Evolutionary conservation across 2,888 invertebrate species (phyloP), one percentile per base, ranked within the genome.

Genomic region (Trachelus troglodyta): DNA sequence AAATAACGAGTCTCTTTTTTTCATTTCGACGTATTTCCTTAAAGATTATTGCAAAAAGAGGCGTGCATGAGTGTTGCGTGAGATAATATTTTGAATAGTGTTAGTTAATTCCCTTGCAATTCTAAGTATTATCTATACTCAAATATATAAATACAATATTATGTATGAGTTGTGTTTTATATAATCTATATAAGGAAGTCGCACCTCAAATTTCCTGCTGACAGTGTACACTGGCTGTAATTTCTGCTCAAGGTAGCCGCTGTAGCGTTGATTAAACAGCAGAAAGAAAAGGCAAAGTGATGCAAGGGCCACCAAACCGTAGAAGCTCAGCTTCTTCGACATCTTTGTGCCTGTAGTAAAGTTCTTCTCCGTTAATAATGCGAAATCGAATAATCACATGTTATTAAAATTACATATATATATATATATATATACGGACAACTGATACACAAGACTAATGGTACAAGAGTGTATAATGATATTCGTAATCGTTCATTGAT

Each of bases 211-310:
- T 78, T 83, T 83, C 84, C 84, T 86, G 88, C 90, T 87, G 83
- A 90, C 90, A 87, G 89, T 87, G 84, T 89, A 83, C 77, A 90
- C 85, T 75, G 90, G 89, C 84, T 90, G 90, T 80, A 89, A 81
- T 74, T 89, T 90, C 84, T 89, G 89, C 81, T 91, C 91, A 78
- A 89, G 85, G 83, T 90, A 90, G 86, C 87, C 88, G 84, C 86
- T 89, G 84, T 89, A 90, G 69, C 87, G 90, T 80, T 91, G 91
- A 85, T 89, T 90, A 83, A 91, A 87, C 33, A 89, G 88, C 80
- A 91, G 81, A 85, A 91, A 88, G 83, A 91, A 90, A 81, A 91
- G 89, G 87, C 91, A 91, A 83, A 91, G 81, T 76, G 90, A 90
- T 81, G 87, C 89, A 83, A 91, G 86, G 83, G 87, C 88, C 82